Percentiles rank a stretch among this genome's conserved stretches.
These are phyloP conservation scores for Podiceps cristatus DNA, from an alignment of 2,113 vertebrate genomes.

Conservation along the genomic window DNA sequence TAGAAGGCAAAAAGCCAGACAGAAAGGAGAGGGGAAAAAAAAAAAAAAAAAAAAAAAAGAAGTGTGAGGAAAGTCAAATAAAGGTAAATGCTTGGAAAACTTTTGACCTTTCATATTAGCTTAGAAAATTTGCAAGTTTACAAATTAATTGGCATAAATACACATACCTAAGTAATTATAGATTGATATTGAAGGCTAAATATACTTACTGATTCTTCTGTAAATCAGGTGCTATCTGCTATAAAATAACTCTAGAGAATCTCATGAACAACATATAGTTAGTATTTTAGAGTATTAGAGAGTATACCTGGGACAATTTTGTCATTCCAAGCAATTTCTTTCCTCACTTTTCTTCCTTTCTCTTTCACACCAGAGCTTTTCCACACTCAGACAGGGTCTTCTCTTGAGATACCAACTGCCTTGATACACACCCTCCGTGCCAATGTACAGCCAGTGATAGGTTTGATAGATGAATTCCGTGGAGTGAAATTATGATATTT, in stretches of 20 bases:
- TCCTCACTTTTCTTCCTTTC: background rate
- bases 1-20: conserved; percentile 8
- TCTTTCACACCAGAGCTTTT: background rate
- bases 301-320: background rate
- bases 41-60: background rate
- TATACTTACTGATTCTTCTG: background rate
- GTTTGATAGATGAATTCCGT: background rate
- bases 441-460: fast-evolving
- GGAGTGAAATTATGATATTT: background rate
- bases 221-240: background rate
- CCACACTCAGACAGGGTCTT: background rate
- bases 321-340: background rate
- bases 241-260: background rate
- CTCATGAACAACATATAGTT: background rate
- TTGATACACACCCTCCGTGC: background rate
- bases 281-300: background rate
- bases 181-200: background rate
- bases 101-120: background rate
- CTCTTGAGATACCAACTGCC: background rate
- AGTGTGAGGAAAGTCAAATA: background rate
- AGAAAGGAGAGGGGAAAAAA: no score
- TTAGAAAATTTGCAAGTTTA: background rate
- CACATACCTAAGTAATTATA: background rate
- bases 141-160: background rate
- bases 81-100: background rate